Evolutionary conservation across 2,113 vertebrate genomes (phyloP).

Genomic region (Trinectes maculatus): DNA sequence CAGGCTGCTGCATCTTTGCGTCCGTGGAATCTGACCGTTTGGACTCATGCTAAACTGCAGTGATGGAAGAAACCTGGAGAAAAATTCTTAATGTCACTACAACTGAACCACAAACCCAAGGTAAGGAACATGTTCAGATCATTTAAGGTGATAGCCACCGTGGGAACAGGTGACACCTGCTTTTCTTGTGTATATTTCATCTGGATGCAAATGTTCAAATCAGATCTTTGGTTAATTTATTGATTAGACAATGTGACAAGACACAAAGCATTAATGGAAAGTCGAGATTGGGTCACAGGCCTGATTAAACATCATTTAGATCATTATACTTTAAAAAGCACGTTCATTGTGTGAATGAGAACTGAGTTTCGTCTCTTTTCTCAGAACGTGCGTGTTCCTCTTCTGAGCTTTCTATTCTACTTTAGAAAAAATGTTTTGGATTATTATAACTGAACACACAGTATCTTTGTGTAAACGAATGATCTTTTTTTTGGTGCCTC

Average conservation of each 20-base stretch:
- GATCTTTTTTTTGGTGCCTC: neutral
- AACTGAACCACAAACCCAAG: slow-evolving; percentile 49
- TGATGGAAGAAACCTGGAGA: slow-evolving; percentile 45
- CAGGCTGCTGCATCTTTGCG: slow-evolving; percentile 3
- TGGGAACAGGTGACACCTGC: no score
- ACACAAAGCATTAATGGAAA: no score
- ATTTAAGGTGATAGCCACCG: neutral
- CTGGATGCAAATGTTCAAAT: no score
- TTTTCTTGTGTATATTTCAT: no score
- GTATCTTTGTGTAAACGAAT: neutral
- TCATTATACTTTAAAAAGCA: no score
- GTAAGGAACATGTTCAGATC: no score
- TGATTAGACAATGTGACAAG: no score
- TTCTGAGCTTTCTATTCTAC: slow-evolving; percentile 31
- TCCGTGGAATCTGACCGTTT: neutral
- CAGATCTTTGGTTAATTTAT: no score
- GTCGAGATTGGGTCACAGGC: no score
- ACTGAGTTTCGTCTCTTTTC: slow-evolving; percentile 2
- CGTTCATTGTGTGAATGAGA: slow-evolving; percentile 49
- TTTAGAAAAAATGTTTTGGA: neutral
- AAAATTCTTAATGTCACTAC: slow-evolving; percentile 19
- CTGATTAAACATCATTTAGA: no score
- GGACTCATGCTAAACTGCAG: slow-evolving; percentile 15
- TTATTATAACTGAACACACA: no score
- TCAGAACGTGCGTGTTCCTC: slow-evolving; percentile 28